Evolutionary conservation across 2,888 invertebrate species (phyloP).

Genomic region (Tillus elongatus): DNA sequence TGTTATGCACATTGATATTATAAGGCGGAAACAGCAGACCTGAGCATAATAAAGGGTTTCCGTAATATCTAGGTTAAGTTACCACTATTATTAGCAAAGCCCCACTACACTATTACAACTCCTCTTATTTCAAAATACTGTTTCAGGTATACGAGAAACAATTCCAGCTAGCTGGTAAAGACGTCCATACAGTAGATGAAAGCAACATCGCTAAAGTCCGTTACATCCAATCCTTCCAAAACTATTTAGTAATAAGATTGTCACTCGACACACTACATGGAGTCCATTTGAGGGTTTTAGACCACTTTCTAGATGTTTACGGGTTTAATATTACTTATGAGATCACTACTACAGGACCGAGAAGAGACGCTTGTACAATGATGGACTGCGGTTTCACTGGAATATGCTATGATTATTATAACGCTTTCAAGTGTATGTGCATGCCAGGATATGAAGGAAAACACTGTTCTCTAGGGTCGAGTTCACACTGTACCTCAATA

Average conservation of each 20-base stretch:
- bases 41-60: too few species aligned
- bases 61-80: too few species aligned
- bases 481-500: constrained; percentile 50
- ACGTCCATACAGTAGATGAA: constrained; percentile 61
- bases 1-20: too few species aligned
- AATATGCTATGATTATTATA: constrained; percentile 69
- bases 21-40: too few species aligned
- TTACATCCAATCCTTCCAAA: constrained; percentile 55
- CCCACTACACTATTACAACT: too few species aligned
- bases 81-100: too few species aligned
- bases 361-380: constrained; percentile 62
- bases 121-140: not conserved
- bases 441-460: constrained; percentile 70
- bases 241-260: constrained; percentile 72
- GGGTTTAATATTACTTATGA: constrained; percentile 92
- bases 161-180: constrained; percentile 43
- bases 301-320: constrained; percentile 73
- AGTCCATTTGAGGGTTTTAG: constrained; percentile 72
- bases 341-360: constrained; percentile 50
- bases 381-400: constrained; percentile 78
- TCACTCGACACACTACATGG: constrained; percentile 63
- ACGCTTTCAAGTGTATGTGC: constrained; percentile 59
- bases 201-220: constrained; percentile 57
- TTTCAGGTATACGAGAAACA: not conserved
- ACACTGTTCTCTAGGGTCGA: constrained; percentile 72